Conservation (phyloP, 2,888 invertebrate genomes). For the Hoplodrina blanda region DNA sequence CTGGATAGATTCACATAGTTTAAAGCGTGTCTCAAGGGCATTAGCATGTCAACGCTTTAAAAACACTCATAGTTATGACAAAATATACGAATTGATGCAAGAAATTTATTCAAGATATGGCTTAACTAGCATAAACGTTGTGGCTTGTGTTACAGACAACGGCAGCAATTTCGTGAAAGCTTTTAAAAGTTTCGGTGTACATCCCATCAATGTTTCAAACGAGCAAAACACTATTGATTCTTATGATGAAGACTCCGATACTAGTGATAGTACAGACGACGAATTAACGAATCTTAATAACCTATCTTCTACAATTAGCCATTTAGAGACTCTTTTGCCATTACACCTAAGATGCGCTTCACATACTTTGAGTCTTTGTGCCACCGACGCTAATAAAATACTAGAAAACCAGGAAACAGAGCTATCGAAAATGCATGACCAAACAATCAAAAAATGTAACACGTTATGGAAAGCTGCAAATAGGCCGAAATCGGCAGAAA, state of each 20-base stretch:
- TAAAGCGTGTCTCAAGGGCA: conserved; percentile 32
- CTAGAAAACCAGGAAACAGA: conserved; percentile 29
- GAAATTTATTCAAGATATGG: conserved; percentile 38
- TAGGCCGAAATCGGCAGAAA: conserved; percentile 46
- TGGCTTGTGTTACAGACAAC: conserved; percentile 41
- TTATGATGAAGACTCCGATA: conserved; percentile 33
- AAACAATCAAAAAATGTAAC: conserved; percentile 45
- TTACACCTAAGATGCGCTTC: conserved; percentile 36
- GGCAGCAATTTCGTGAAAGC: conserved; percentile 49
- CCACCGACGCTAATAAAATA: conserved; percentile 37
- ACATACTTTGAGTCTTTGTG: conserved; percentile 36
- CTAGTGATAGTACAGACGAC: conserved; percentile 37
- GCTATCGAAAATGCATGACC: too few species aligned
- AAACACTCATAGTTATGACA: conserved; percentile 41
- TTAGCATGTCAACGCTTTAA: conserved; percentile 45
- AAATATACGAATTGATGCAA: conserved; percentile 30
- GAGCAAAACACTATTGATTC: conserved; percentile 35
- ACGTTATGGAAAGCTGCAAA: conserved; percentile 43
- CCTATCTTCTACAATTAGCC: conserved; percentile 29
- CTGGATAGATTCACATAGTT: conserved; percentile 44
- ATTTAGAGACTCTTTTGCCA: conserved; percentile 30
- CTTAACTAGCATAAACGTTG: conserved; percentile 29
- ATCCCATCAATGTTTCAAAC: conserved; percentile 30
- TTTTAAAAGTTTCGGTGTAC: conserved; percentile 39
- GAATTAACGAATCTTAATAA: conserved; percentile 28